Percentiles rank a stretch among this genome's conserved stretches.
phyloP scores from a whole-genome alignment of 2,797 vertebrate genomes.

The Sarcophilus harrisii region DNA sequence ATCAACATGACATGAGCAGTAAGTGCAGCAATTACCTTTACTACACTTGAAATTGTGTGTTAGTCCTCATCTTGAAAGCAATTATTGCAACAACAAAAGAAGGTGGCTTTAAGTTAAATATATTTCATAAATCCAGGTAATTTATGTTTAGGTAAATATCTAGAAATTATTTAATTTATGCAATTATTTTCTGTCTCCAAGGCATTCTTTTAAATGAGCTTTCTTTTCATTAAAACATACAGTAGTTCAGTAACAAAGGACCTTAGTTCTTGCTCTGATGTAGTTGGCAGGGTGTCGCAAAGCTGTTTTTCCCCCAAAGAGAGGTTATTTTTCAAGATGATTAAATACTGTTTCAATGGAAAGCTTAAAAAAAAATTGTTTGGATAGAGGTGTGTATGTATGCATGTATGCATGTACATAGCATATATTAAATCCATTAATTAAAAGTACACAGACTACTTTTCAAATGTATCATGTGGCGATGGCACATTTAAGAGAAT shows the following conservation, averaged over 20 bases:
- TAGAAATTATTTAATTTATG: conserved; percentile 69
- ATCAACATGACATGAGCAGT: conserved; percentile 97
- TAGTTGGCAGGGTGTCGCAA: conserved; percentile 34
- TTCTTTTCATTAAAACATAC: conserved; percentile 61
- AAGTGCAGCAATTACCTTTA: conserved; percentile 94
- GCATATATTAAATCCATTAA: neutral
- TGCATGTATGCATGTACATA: neutral
- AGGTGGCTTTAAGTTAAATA: conserved; percentile 66
- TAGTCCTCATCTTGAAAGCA: conserved; percentile 82
- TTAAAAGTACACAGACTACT: neutral
- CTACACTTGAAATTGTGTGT: conserved; percentile 83
- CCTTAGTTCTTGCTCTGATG: conserved; percentile 41
- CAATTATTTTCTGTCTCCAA: conserved; percentile 34
- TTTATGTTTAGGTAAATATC: conserved; percentile 48
- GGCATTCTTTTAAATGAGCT: conserved; percentile 58
- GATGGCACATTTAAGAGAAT: neutral
- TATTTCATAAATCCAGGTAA: conserved; percentile 76
- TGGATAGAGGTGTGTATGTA: neutral
- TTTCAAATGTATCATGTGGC: neutral
- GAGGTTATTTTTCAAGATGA: conserved; percentile 63
- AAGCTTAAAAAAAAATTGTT: neutral
- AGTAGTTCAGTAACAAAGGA: conserved; percentile 57
- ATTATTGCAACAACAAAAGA: conserved; percentile 81
- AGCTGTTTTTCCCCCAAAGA: conserved; percentile 49
- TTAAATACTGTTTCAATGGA: conserved; percentile 61